Evolutionary conservation across 2,797 vertebrate species (phyloP).

Genomic region (Mus minutoides): DNA sequence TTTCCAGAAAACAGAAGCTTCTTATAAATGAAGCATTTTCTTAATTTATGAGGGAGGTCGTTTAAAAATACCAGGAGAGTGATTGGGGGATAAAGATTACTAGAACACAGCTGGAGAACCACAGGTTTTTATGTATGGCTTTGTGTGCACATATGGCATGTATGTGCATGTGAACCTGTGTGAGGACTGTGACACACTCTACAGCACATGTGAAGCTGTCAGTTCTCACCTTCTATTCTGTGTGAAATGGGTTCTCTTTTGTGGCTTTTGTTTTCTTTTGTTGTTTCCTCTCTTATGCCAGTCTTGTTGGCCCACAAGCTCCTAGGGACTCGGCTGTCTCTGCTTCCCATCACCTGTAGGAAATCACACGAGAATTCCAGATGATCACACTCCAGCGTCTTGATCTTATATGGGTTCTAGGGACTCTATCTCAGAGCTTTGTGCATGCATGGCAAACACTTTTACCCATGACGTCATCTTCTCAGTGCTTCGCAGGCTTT

Average conservation of each 20-base stretch:
- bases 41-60: constrained; percentile 26
- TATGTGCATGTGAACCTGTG: not conserved
- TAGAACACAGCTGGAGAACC: not conserved
- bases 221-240: not conserved
- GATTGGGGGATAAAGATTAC: not conserved
- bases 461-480: not conserved
- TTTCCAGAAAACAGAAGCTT: constrained; percentile 62
- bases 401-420: not conserved
- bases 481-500: not conserved
- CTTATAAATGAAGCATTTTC: not conserved
- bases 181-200: not conserved
- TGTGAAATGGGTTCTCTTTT: not conserved
- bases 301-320: not conserved
- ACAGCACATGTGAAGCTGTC: not conserved
- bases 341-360: not conserved
- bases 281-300: no score
- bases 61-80: not conserved
- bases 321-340: not conserved
- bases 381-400: not conserved
- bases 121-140: not conserved
- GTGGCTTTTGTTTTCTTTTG: not conserved
- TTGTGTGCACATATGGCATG: not conserved
- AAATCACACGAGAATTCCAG: not conserved
- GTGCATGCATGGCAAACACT: not conserved
- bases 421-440: not conserved